Evolutionary conservation across 2,113 vertebrate species (phyloP).

Genomic region (Oncorhynchus mykiss): DNA sequence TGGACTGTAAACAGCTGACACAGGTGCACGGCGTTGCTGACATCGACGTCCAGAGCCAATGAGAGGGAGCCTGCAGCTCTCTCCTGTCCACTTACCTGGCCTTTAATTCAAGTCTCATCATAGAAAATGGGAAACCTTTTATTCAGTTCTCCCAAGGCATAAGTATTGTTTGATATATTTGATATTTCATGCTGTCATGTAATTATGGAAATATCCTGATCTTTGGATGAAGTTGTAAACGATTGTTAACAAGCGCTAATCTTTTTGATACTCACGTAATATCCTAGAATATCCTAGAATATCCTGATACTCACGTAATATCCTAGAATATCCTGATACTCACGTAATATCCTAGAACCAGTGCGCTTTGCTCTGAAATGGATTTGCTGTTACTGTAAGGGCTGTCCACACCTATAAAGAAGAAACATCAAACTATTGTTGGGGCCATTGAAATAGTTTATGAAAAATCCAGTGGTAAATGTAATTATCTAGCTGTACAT

Average conservation of each 20-base stretch:
- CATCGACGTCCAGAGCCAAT: slow-evolving; percentile 68
- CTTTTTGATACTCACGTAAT: too few species aligned
- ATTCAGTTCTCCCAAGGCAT: too few species aligned
- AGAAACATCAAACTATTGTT: neutral
- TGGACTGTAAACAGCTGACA: slow-evolving; percentile 84
- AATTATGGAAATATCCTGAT: neutral
- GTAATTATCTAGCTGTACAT: too few species aligned
- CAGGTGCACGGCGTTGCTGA: slow-evolving; percentile 86
- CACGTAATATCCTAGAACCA: too few species aligned
- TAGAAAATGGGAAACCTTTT: neutral
- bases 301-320: too few species aligned
- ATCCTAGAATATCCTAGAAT: too few species aligned
- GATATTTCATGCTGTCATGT: neutral
- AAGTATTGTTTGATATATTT: too few species aligned
- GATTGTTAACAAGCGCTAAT: too few species aligned
- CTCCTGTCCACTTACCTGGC: neutral
- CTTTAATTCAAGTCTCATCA: neutral
- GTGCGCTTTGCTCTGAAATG: neutral
- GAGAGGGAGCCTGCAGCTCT: slow-evolving; percentile 23
- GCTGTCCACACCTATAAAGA: neutral
- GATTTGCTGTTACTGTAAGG: neutral
- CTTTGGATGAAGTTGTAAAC: neutral
- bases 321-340: too few species aligned
- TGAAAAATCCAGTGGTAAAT: too few species aligned
- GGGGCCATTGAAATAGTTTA: too few species aligned